Evolutionary conservation across 2,797 vertebrate genomes (phyloP).

Genomic region (Lepilemur septentrionalis): DNA sequence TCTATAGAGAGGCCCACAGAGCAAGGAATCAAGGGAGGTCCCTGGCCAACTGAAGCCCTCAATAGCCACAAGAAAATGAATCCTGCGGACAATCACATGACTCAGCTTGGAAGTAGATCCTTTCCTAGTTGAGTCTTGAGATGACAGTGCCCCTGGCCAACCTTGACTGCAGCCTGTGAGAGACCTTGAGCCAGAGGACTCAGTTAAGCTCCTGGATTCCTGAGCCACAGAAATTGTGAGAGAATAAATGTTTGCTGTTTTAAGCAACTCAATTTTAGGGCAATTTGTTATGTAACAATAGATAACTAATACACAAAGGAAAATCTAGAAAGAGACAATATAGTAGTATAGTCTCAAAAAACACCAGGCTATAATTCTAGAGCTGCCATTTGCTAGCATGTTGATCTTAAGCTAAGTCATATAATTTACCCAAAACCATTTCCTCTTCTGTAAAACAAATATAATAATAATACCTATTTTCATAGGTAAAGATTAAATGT

Average conservation of each 20-base stretch:
- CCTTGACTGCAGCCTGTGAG: neutral
- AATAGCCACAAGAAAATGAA: neutral
- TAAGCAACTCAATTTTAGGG: neutral
- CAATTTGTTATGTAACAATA: neutral
- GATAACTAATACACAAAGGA: conserved; percentile 19
- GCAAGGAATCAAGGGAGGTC: neutral
- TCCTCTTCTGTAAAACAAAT: neutral
- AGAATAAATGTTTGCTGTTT: neutral
- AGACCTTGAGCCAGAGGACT: neutral
- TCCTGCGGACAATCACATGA: neutral
- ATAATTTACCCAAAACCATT: neutral
- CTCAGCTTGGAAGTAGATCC: neutral
- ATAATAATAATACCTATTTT: neutral
- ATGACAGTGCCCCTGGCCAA: neutral
- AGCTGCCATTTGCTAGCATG: neutral
- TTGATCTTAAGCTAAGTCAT: neutral
- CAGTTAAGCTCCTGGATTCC: neutral
- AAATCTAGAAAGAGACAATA: conserved; percentile 23
- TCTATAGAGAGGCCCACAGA: neutral
- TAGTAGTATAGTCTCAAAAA: neutral
- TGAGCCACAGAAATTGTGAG: neutral
- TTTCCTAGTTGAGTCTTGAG: neutral
- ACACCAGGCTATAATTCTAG: neutral
- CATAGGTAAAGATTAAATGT: conserved; percentile 3
- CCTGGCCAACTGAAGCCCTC: neutral